Conservation (phyloP, 2,797 vertebrate species). For the Otolemur crassicaudatus region DNA sequence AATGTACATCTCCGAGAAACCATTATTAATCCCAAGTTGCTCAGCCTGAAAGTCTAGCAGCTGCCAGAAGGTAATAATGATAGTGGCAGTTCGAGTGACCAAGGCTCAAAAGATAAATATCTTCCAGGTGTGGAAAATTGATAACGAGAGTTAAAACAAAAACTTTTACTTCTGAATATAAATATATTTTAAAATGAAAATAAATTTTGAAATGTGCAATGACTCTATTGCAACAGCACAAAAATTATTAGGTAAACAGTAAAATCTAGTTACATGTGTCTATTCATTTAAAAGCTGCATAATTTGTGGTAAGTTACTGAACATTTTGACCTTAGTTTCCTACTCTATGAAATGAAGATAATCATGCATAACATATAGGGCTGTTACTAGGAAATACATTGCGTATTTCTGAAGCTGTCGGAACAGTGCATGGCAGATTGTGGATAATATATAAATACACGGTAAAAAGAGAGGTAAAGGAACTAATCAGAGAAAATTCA, state of each 20-base stretch:
- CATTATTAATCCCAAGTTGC: slow-evolving; percentile 64
- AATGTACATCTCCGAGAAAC: slow-evolving; percentile 59
- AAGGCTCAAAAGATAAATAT: slow-evolving; percentile 56
- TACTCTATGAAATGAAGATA: neutral
- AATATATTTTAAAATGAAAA: neutral
- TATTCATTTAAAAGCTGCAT: neutral
- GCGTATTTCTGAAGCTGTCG: neutral
- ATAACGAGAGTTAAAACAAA: slow-evolving; percentile 6
- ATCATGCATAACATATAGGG: neutral
- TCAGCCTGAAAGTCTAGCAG: slow-evolving; percentile 53
- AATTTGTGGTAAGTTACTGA: neutral
- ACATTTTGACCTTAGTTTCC: neutral
- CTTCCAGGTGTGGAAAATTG: neutral
- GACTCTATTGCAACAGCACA: neutral
- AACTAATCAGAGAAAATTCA: neutral
- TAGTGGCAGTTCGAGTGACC: neutral
- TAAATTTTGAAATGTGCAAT: neutral
- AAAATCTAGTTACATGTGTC: neutral
- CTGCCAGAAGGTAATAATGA: slow-evolving; percentile 65
- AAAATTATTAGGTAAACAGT: neutral
- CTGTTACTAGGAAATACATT: neutral
- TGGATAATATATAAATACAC: neutral
- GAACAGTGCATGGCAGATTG: neutral
- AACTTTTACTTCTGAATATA: neutral
- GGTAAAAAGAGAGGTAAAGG: neutral